Evolutionary conservation across 1,140 invertebrate species (phyloP), one percentile per base, ranked within the genome.

Genomic region (Drosophila teissieri): DNA sequence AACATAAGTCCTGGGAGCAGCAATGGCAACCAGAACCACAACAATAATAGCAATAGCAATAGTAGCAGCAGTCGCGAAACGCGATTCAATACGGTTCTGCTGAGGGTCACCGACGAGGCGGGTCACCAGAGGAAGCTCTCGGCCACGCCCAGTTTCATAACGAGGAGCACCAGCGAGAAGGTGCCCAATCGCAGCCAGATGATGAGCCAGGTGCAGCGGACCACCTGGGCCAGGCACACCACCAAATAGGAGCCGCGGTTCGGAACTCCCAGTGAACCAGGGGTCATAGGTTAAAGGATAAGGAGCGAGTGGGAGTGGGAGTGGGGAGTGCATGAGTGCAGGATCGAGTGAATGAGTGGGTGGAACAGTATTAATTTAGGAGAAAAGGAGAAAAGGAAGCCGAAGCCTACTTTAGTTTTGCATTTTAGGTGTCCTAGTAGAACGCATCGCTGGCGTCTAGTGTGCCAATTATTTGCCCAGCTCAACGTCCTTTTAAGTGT

Each of bases 191-290:
- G 96, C 40, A 97, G 95, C 89, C 96, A 97, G 89, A 93, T 97
- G 73, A 96, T 97, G 95, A 95, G 94, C n/a, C 95, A 97, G 79
- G 94, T 97, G 57, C 95, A 96, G 80, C 93, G 96, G 57, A 95
- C 95, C 0, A 94, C 95, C 36, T 97, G 96, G 96, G 96, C 96
- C 1, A 93, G 97, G 78, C 96, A 97, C 84, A 97, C 96, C 1
- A 97, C 96, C 14, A 97, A 97, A 92, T 97, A 94, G 78, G 65
- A 60, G n/a, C 7, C 2, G 31, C 8, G 31, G 7, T 31, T 31
- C 31, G n/a, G n/a, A 14, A 40, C 14, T 27, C 6, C 27, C 10
- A 57, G 37, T 17, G 74, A 48, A 83, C 45, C 75, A 69, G 51
- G 65, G 51, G 65, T 46, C 51, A 54, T 73, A 61, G 56, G 56